Base-by-base conservation (phyloP, 2,888 invertebrate genomes). In the Drosophila neotestacea region DNA sequence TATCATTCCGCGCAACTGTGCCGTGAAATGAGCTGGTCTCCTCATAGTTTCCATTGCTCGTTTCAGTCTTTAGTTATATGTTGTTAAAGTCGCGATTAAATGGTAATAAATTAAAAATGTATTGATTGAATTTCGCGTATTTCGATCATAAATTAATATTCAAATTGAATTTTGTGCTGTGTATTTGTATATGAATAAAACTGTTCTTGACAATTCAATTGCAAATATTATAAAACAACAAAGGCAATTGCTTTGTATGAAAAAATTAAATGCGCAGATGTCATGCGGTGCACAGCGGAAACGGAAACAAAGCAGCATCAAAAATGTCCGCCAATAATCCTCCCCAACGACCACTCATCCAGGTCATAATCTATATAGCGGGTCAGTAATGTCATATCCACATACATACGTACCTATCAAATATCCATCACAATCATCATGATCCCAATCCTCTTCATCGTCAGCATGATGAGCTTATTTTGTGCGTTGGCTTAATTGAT, bases 251-350 rank as follows among this genome's bases (percentile, higher is more conserved):
- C 59, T 62, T 48, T 67, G 63, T 63, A 4, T 36, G 46, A 32
- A 51, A 36, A 47, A 62, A 54, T 42, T 16, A 30, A 46, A 36
- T n/a, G 13, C 48, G 58, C 85, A 71, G 71, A 70, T 78, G 78
- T 73, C 85, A 72, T 73, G 82, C 58, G 55, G 68, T 54, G 55
- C 67, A 50, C 70, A 80, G 69, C 86, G 83, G 83, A 83, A 85
- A 79, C 81, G 83, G 83, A 83, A 85, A 83, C 83, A 83, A 83
- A 83, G 69, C 83, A 72, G 71, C 81, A 74, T 76, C 73, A 72
- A 65, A 76, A 73, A 78, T 78, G 69, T 52, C 77, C 38, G 60
- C 66, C 73, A 48, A 72, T 76, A 72, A 59, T 64, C 58, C 68
- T 46, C 44, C 10, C 30, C 50, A 16, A 60, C 6, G 22, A 9